These are phyloP conservation scores for Salarias fasciatus DNA, from an alignment of 2,797 vertebrate species.

Conservation along the genomic window DNA sequence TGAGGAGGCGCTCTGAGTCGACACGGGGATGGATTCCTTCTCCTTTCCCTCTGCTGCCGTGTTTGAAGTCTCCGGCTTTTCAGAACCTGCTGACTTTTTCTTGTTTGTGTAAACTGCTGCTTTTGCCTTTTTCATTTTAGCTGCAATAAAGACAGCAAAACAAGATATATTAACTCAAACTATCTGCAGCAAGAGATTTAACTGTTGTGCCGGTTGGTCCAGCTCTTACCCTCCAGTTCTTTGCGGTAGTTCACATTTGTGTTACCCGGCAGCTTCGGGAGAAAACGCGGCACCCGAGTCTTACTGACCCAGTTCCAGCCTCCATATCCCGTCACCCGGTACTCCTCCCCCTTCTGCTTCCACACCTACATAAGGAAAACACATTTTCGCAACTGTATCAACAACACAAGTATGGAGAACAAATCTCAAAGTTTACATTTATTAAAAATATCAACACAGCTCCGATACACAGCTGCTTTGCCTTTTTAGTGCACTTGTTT, in stretches of 20 bases:
- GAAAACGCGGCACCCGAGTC: constrained; percentile 92
- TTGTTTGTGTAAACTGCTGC: constrained; percentile 63
- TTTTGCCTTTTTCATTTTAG: constrained; percentile 67
- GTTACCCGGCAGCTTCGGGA: constrained; percentile 94
- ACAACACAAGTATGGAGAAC: background rate
- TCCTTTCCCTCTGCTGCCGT: constrained; percentile 58
- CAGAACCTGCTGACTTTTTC: constrained; percentile 75
- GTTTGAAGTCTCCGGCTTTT: constrained; percentile 50
- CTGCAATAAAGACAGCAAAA: constrained; percentile 38
- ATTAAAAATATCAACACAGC: background rate
- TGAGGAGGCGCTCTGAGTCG: constrained; percentile 57
- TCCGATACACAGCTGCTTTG: no score
- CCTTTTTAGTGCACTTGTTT: no score
- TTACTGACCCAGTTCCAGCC: constrained; percentile 99
- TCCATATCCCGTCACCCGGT: constrained; percentile 96
- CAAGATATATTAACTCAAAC: background rate
- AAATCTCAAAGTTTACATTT: background rate
- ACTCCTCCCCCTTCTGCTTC: constrained; percentile 99
- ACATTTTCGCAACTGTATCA: background rate
- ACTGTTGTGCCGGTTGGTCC: background rate
- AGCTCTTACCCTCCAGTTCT: constrained; percentile 84
- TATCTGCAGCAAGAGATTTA: background rate
- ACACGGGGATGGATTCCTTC: constrained; percentile 50
- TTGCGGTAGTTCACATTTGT: constrained; percentile 95
- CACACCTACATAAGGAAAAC: constrained; percentile 85